These are phyloP conservation scores for Gymnocephalus cernua DNA, from an alignment of 2,113 vertebrate genomes.

Conservation along the genomic window DNA sequence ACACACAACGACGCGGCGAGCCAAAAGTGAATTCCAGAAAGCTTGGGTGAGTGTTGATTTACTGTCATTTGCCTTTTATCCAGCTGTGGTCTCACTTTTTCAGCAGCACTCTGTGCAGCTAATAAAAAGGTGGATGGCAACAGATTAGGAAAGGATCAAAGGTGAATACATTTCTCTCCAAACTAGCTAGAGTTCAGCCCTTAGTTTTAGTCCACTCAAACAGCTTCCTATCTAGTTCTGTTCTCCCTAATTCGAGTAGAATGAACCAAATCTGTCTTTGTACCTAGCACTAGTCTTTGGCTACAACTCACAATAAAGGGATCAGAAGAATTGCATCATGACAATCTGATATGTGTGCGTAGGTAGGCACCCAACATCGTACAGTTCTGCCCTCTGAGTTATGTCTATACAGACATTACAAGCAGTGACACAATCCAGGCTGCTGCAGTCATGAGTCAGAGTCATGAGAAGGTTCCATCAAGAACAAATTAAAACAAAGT, in stretches of 20 bases:
- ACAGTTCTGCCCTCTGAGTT: conserved; percentile 1
- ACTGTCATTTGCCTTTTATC: conserved; percentile 9
- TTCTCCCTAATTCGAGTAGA: conserved; percentile 19
- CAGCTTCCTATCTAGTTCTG: conserved; percentile 23
- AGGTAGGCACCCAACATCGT: conserved; percentile 37
- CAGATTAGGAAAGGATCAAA: conserved; percentile 24
- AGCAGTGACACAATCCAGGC: not conserved
- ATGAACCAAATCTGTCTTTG: conserved; percentile 28
- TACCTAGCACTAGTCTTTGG: conserved; percentile 72
- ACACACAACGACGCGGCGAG: not conserved
- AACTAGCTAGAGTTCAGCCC: conserved; percentile 63
- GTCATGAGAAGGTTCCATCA: not conserved
- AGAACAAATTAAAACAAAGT: not conserved
- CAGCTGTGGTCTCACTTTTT: conserved; percentile 21
- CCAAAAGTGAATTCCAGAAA: conserved; percentile 29
- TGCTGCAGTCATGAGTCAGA: not conserved
- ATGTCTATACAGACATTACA: not conserved
- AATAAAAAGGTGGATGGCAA: conserved; percentile 26
- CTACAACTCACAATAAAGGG: conserved; percentile 71
- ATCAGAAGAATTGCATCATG: conserved; percentile 56
- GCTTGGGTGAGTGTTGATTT: not conserved
- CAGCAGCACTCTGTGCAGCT: conserved; percentile 13
- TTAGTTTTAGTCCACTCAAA: conserved; percentile 40
- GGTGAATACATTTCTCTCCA: conserved; percentile 18
- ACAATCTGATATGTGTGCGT: conserved; percentile 70